Percentiles rank a stretch among this genome's conserved stretches.
phyloP scores from a whole-genome alignment of 2,113 vertebrate species.

The Thinocorus orbignyianus region DNA sequence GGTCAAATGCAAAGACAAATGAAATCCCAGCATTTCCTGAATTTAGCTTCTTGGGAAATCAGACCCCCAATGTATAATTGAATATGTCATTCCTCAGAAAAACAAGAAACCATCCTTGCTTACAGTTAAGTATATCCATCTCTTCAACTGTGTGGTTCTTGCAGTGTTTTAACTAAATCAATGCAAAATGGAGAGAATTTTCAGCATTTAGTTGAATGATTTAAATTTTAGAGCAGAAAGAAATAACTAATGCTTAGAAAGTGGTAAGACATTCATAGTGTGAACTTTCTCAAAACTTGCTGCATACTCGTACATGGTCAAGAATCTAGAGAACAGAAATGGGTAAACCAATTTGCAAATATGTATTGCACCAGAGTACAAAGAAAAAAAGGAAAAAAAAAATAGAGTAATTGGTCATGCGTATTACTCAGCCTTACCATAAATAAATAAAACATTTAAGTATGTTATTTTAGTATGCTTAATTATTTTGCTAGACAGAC shows the following conservation, averaged over 20 bases:
- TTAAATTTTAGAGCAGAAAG: not conserved
- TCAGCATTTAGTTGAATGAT: not conserved
- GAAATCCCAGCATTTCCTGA: slow-evolving; percentile 24
- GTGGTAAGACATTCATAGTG: not conserved
- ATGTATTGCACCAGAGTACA: not conserved
- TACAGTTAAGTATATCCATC: not conserved
- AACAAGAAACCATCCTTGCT: not conserved
- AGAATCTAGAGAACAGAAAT: not conserved
- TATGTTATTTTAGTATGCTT: not conserved
- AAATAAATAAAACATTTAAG: not conserved
- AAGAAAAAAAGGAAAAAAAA: not conserved
- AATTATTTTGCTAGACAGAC: not conserved
- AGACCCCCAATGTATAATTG: not conserved
- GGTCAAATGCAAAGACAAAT: not conserved
- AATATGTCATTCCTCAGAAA: not conserved
- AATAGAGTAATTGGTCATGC: not conserved
- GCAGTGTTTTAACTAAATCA: not conserved
- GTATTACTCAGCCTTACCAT: not conserved
- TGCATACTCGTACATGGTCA: not conserved
- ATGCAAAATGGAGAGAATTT: not conserved
- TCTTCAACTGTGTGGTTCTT: not conserved
- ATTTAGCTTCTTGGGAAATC: slow-evolving; percentile 16
- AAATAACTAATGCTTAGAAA: not conserved
- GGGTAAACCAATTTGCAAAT: not conserved
- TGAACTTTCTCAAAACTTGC: not conserved